These are phyloP conservation scores for Tenualosa ilisha DNA, from an alignment of 2,797 vertebrate species.

Conservation along the genomic window DNA sequence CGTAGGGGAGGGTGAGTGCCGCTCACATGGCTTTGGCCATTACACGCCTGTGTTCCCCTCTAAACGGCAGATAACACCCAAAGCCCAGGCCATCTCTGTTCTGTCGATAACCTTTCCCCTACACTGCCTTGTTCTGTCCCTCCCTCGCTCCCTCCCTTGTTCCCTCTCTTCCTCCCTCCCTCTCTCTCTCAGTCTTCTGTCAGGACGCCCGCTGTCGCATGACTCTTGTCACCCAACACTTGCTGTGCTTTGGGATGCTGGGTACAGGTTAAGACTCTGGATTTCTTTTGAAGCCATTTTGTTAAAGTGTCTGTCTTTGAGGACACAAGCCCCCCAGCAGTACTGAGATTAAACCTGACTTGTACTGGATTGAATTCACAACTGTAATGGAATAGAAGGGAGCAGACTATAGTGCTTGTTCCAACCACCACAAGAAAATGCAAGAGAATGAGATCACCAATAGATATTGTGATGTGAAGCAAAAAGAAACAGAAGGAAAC, in stretches of 20 bases:
- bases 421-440: not conserved
- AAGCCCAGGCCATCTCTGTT: slow-evolving; percentile 7
- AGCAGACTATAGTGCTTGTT: not conserved
- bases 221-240: not conserved
- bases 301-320: not conserved
- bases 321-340: not conserved
- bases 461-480: not conserved
- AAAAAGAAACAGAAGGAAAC: not conserved
- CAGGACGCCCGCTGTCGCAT: not conserved
- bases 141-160: not conserved
- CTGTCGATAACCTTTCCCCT: not conserved
- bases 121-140: not conserved
- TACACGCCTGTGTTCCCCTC: slow-evolving; percentile 15
- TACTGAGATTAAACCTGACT: not conserved
- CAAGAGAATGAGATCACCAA: not conserved
- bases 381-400: not conserved
- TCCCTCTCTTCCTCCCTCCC: not conserved
- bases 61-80: not conserved
- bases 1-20: not conserved
- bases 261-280: not conserved
- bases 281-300: not conserved
- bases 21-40: slow-evolving; percentile 8
- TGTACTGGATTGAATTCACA: not conserved
- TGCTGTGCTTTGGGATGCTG: not conserved
- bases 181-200: not conserved